A percentile compares a stretch with the other conserved stretches of the same genome.
Evolutionary conservation across 2,113 vertebrate species (phyloP).

Genomic region (Pteronura brasiliensis): DNA sequence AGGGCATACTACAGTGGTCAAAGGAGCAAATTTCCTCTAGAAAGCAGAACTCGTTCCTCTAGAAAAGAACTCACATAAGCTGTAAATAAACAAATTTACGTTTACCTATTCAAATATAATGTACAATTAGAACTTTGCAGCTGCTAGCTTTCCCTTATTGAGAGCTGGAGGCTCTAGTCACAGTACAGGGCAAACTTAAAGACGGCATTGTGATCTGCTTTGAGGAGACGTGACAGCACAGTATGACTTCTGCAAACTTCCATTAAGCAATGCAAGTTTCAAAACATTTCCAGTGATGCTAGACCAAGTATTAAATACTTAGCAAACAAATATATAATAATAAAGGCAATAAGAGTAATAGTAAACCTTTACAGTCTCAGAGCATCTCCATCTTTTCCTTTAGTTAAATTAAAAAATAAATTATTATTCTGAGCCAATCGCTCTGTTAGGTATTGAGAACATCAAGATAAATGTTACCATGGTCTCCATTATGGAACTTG

Average conservation of each 20-base stretch:
- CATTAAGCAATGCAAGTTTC: background rate
- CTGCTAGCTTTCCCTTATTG: conserved; percentile 6
- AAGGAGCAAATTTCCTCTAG: background rate
- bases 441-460: background rate
- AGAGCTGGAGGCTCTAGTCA: background rate
- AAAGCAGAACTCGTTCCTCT: conserved; percentile 25
- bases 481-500: background rate
- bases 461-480: background rate
- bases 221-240: background rate
- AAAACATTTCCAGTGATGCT: background rate
- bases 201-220: background rate
- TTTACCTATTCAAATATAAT: conserved; percentile 46
- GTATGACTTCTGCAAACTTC: background rate
- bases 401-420: conserved; percentile 18
- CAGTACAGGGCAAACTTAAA: conserved; percentile 44
- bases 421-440: background rate
- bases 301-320: background rate
- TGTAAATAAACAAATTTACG: conserved; percentile 34
- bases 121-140: conserved; percentile 41
- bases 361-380: background rate
- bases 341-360: background rate
- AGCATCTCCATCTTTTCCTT: conserved; percentile 17
- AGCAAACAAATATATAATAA: background rate
- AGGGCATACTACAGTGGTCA: background rate
- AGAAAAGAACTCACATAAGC: conserved; percentile 32